phyloP scores from a whole-genome alignment of 1,140 invertebrate species.

The Lethocerus indicus region DNA sequence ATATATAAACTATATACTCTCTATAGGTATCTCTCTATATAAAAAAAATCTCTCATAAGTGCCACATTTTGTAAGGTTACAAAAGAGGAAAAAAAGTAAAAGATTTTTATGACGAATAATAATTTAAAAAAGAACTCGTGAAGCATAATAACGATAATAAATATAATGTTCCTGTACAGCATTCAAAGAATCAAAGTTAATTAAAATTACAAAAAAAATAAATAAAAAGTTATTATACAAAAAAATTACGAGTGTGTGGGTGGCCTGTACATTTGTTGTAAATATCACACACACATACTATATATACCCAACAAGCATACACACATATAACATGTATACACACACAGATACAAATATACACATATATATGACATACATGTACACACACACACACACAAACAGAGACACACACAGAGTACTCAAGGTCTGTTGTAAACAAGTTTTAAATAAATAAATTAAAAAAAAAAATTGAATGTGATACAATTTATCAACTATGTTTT shows the following conservation, averaged over 20 bases:
- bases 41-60: constrained; percentile 16
- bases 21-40: constrained; percentile 15
- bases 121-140: constrained; percentile 14
- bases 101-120: constrained; percentile 13
- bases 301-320: too few species aligned
- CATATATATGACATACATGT: too few species aligned
- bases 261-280: constrained; percentile 15
- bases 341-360: too few species aligned
- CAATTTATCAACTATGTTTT: constrained; percentile 18
- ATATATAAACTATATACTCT: constrained; percentile 14
- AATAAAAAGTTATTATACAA: too few species aligned
- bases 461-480: constrained; percentile 20
- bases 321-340: too few species aligned
- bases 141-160: constrained; percentile 14
- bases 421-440: constrained; percentile 16
- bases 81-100: constrained; percentile 13
- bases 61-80: constrained; percentile 19
- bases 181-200: constrained; percentile 17
- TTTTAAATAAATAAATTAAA: too few species aligned
- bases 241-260: constrained; percentile 11
- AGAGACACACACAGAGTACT: constrained; percentile 12
- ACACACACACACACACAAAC: too few species aligned
- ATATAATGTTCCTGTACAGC: constrained; percentile 19
- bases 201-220: too few species aligned
- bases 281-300: too few species aligned